Percentiles rank a stretch among this genome's conserved stretches.
phyloP scores from a whole-genome alignment of 2,797 vertebrate genomes.

The Argya squamiceps region DNA sequence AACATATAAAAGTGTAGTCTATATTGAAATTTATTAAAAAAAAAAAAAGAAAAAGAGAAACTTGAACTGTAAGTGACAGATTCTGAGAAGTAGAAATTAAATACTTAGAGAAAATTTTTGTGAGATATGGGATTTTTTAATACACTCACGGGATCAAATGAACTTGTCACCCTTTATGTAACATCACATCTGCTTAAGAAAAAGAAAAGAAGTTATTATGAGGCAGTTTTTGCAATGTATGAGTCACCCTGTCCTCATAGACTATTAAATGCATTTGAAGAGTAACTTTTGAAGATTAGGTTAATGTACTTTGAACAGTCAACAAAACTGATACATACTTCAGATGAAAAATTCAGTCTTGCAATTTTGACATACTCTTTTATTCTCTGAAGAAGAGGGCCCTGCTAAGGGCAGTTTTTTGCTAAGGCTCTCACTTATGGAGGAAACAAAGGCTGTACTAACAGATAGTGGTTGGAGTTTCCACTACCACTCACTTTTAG shows the following conservation, averaged over 20 bases:
- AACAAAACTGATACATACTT: background rate
- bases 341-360: background rate
- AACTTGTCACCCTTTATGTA: background rate
- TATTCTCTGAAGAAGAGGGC: background rate
- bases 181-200: constrained; percentile 8
- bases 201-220: background rate
- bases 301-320: background rate
- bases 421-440: background rate
- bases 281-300: background rate
- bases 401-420: background rate
- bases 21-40: background rate
- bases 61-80: background rate
- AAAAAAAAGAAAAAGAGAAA: background rate
- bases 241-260: background rate
- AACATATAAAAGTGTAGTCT: background rate
- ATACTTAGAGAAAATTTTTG: background rate
- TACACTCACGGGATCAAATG: background rate
- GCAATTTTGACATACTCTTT: background rate
- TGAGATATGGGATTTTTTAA: background rate
- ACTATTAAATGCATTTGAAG: background rate
- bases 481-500: background rate
- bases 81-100: background rate
- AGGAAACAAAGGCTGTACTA: background rate
- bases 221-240: background rate
- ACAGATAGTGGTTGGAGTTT: background rate